Conservation (phyloP, 2,797 vertebrate species). For the Clarias platycephalus region DNA sequence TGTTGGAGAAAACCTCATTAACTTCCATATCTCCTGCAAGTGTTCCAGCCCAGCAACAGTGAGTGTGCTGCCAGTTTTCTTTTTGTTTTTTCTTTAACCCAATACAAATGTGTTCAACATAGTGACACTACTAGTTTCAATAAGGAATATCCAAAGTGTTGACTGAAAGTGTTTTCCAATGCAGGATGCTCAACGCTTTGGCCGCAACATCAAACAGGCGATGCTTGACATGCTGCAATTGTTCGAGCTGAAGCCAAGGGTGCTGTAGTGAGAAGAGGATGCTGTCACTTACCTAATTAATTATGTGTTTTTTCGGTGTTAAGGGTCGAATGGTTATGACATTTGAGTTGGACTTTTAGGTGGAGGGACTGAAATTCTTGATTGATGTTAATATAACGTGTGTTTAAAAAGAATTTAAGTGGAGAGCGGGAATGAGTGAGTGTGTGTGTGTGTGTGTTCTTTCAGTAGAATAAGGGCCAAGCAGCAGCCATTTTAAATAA, state of each 20-base stretch:
- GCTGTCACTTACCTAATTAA: constrained; percentile 28
- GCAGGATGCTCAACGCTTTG: constrained; percentile 93
- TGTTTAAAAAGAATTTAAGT: constrained; percentile 1
- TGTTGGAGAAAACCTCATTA: constrained; percentile 86
- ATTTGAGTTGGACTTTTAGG: not conserved
- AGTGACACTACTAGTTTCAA: not conserved
- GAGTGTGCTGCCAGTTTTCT: constrained; percentile 57
- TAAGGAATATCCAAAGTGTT: constrained; percentile 2
- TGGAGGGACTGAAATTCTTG: constrained; percentile 41
- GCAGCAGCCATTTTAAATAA: not conserved
- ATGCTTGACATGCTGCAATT: constrained; percentile 85
- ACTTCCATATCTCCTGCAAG: constrained; percentile 96
- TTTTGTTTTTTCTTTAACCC: not conserved
- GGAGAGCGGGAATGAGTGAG: not conserved
- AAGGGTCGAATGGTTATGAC: not conserved
- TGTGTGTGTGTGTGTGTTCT: constrained; percentile 12
- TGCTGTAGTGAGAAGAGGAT: constrained; percentile 65
- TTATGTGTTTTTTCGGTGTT: constrained; percentile 16
- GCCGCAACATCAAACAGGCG: constrained; percentile 80
- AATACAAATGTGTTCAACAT: not conserved
- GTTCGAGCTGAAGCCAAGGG: constrained; percentile 73
- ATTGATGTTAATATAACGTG: constrained; percentile 36
- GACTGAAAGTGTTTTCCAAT: constrained; percentile 8
- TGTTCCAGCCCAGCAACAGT: constrained; percentile 89
- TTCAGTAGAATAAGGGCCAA: not conserved